Conservation (phyloP, 2,797 vertebrate genomes). For the Muscicapa comitata region DNA sequence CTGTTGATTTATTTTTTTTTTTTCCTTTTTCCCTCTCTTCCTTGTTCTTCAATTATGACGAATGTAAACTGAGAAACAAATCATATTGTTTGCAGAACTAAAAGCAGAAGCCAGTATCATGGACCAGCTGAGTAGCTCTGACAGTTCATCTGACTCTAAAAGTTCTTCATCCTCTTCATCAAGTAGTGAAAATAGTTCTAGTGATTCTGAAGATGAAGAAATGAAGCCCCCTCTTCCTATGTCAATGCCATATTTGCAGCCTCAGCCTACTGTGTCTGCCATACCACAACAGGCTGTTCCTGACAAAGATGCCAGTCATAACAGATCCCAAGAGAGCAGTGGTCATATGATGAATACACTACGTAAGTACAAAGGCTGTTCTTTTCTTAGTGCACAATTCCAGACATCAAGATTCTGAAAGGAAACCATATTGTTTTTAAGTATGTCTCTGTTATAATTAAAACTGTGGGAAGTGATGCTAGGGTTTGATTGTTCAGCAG, state of each 20-base stretch:
- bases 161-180: conserved; percentile 92
- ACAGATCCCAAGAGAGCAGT: conserved; percentile 76
- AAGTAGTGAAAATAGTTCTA: conserved; percentile 87
- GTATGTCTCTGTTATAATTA: conserved; percentile 55
- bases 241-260: conserved; percentile 49
- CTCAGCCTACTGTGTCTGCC: conserved; percentile 61
- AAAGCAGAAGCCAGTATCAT: conserved; percentile 93
- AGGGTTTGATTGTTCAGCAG: conserved; percentile 42
- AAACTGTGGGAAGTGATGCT: conserved; percentile 51
- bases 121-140: conserved; percentile 92
- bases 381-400: conserved; percentile 51
- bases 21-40: rapidly evolving
- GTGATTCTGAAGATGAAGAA: conserved; percentile 86
- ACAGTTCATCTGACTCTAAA: conserved; percentile 91
- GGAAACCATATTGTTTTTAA: conserved; percentile 61
- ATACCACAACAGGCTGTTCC: conserved; percentile 73
- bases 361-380: conserved; percentile 81
- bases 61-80: not conserved
- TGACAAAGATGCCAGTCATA: conserved; percentile 66
- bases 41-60: not conserved
- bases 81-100: conserved; percentile 79
- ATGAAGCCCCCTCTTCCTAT: conserved; percentile 54
- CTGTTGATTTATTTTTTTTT: not conserved
- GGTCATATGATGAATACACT: conserved; percentile 90
- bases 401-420: conserved; percentile 42